Evolutionary conservation across 1,140 invertebrate genomes (phyloP).

Genomic region (Aphaenogaster floridana): DNA sequence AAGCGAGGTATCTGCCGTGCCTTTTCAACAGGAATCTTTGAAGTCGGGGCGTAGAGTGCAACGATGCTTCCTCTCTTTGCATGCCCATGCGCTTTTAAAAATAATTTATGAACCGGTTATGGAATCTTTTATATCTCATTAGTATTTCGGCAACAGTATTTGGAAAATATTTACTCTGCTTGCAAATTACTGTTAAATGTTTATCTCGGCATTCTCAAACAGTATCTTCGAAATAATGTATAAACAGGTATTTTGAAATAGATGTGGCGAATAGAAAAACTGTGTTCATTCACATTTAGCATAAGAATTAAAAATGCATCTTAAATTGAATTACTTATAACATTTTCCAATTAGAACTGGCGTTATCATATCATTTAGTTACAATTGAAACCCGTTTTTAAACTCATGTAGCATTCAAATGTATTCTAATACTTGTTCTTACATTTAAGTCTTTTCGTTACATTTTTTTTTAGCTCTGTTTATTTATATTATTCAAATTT

Average conservation of each 20-base stretch:
- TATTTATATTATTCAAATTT: not conserved
- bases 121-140: slow-evolving; percentile 29
- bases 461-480: not conserved
- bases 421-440: not conserved
- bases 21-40: slow-evolving; percentile 44
- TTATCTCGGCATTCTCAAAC: not conserved
- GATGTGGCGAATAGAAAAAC: not conserved
- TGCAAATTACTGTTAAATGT: not conserved
- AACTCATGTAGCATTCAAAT: not conserved
- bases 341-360: not conserved
- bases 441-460: not conserved
- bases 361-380: not conserved
- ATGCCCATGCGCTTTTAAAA: not conserved
- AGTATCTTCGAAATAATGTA: not conserved
- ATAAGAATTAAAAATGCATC: not conserved
- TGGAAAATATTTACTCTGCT: not conserved
- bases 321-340: slow-evolving; percentile 10
- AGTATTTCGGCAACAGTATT: slow-evolving; percentile 1
- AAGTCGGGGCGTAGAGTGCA: not conserved
- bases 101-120: slow-evolving; percentile 39
- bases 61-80: not conserved
- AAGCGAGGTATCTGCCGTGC: slow-evolving; percentile 29
- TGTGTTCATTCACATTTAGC: not conserved
- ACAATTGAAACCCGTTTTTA: not conserved
- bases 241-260: not conserved